Evolutionary conservation across 2,113 vertebrate species (phyloP).

Genomic region (Mugil cephalus): DNA sequence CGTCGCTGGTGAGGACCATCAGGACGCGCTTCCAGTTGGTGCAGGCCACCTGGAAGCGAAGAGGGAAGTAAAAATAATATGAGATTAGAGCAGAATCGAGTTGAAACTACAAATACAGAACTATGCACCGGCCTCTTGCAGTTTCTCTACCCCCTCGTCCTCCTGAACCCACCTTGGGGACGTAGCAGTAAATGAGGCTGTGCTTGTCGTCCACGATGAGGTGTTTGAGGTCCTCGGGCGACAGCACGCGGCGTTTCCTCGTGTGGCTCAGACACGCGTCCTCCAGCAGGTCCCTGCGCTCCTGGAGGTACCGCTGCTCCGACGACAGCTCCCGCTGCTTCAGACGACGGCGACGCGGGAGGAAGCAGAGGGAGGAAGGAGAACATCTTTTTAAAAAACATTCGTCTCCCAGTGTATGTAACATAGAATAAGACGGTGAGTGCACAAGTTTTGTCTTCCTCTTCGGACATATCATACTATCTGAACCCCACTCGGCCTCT

Average conservation of each 20-base stretch:
- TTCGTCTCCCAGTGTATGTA: too few species aligned
- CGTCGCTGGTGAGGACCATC: conserved; percentile 90
- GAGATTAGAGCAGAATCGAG: too few species aligned
- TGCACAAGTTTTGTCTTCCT: too few species aligned
- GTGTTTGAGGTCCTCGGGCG: conserved; percentile 90
- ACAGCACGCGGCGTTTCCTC: conserved; percentile 88
- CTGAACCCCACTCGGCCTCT: too few species aligned
- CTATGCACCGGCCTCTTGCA: too few species aligned
- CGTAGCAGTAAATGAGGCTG: conserved; percentile 94
- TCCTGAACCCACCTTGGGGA: conserved; percentile 89
- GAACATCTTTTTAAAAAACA: too few species aligned
- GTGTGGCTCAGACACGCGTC: conserved; percentile 87
- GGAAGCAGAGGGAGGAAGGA: not conserved
- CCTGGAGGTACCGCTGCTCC: conserved; percentile 85
- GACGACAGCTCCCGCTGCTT: conserved; percentile 76
- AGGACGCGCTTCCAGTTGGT: conserved; percentile 98
- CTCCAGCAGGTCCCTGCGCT: conserved; percentile 88
- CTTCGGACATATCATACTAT: too few species aligned
- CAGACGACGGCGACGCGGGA: conserved; percentile 11
- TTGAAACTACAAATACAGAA: too few species aligned
- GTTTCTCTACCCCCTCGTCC: too few species aligned
- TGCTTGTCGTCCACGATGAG: conserved; percentile 94
- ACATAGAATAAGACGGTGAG: too few species aligned
- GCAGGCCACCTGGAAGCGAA: conserved; percentile 87
- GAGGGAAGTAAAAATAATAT: too few species aligned